Conservation (phyloP, 1,140 invertebrate species). For the Magallana gigas region DNA sequence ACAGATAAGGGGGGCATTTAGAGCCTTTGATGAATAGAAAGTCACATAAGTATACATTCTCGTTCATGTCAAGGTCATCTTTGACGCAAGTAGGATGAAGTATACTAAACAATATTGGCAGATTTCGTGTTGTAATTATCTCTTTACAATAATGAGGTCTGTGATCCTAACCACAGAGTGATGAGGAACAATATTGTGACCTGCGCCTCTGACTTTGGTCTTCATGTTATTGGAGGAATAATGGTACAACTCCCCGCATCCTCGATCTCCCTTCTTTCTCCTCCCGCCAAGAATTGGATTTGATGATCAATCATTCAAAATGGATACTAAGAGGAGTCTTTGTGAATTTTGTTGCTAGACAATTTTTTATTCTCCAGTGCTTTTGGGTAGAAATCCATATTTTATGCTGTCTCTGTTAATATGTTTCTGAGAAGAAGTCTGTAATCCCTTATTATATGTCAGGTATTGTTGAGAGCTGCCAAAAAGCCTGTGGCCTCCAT, state of each 20-base stretch:
- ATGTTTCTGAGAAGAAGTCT: background rate
- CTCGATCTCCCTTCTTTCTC: too few species aligned
- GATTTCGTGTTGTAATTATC: background rate
- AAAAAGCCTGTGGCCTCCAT: background rate
- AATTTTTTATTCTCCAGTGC: too few species aligned
- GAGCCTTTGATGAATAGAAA: background rate
- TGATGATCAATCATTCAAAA: too few species aligned
- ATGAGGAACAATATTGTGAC: background rate
- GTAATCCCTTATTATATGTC: background rate
- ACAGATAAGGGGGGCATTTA: background rate
- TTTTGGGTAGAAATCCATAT: background rate
- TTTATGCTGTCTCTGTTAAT: background rate
- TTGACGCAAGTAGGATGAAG: constrained; percentile 30
- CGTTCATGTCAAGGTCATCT: constrained; percentile 4
- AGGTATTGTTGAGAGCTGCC: constrained; percentile 8
- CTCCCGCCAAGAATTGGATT: too few species aligned
- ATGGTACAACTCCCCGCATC: too few species aligned
- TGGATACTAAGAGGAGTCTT: too few species aligned
- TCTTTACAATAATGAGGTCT: background rate
- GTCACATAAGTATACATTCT: constrained; percentile 14
- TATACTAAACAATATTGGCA: constrained; percentile 36
- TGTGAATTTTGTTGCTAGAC: too few species aligned
- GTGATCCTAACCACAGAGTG: background rate
- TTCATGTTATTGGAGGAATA: too few species aligned
- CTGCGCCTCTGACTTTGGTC: background rate